These are phyloP conservation scores for Poeciliopsis occidentalis DNA, from an alignment of 2,113 vertebrate species.

Conservation along the genomic window DNA sequence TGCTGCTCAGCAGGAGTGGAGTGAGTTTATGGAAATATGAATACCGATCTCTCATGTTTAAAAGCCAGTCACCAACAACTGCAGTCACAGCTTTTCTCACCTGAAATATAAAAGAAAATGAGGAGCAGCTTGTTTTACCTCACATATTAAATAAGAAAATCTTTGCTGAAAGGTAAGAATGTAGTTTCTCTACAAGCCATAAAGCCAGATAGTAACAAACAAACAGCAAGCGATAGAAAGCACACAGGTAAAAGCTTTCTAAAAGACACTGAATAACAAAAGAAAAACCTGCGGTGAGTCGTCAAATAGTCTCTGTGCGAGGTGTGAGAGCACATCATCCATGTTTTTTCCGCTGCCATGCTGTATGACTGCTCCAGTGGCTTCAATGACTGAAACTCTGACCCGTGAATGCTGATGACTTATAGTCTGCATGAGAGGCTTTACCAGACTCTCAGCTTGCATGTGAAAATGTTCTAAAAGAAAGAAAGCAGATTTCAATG, in stretches of 20 bases:
- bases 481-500: background rate
- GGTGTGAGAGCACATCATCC: slow-evolving; percentile 91
- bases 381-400: slow-evolving; percentile 86
- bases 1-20: slow-evolving; percentile 88
- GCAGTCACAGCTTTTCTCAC: slow-evolving; percentile 87
- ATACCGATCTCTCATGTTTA: slow-evolving; percentile 89
- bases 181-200: background rate
- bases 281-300: slow-evolving; percentile 88
- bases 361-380: slow-evolving; percentile 88
- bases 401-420: slow-evolving; percentile 94
- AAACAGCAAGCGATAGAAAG: background rate
- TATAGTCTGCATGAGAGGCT: slow-evolving; percentile 90
- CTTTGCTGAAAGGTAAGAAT: background rate
- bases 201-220: background rate
- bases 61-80: slow-evolving; percentile 89
- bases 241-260: background rate
- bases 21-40: slow-evolving; percentile 93
- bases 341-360: slow-evolving; percentile 86
- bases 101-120: slow-evolving; percentile 62
- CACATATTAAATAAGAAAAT: background rate
- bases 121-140: background rate
- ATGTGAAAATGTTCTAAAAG: slow-evolving; percentile 90
- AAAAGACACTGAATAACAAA: background rate
- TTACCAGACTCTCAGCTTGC: slow-evolving; percentile 91
- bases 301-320: slow-evolving; percentile 95